Evolutionary conservation across 2,888 invertebrate species (phyloP).

Genomic region (Craniophora ligustri): DNA sequence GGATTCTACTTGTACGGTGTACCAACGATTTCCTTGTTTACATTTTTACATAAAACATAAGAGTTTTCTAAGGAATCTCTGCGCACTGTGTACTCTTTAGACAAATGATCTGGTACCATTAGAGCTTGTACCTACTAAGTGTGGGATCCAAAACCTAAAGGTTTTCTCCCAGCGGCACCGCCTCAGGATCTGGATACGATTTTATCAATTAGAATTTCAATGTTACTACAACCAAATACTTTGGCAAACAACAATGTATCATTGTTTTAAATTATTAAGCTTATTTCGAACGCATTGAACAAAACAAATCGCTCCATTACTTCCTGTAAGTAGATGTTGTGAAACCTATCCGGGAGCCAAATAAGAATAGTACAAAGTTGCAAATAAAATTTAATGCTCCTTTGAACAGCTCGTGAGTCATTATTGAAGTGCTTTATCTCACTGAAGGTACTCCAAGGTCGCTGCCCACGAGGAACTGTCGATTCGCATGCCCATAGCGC

Average conservation of each 20-base stretch:
- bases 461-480: slow-evolving; percentile 49
- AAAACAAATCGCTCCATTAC: slow-evolving; percentile 46
- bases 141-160: too few species aligned
- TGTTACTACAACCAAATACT: neutral
- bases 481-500: slow-evolving; percentile 50
- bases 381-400: slow-evolving; percentile 46
- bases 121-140: too few species aligned
- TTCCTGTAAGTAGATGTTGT: slow-evolving; percentile 53
- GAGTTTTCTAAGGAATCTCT: too few species aligned
- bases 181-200: too few species aligned
- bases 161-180: too few species aligned
- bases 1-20: too few species aligned
- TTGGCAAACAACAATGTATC: slow-evolving; percentile 36
- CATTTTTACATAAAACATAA: too few species aligned
- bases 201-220: neutral
- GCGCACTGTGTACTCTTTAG: too few species aligned
- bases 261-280: slow-evolving; percentile 51
- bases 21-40: slow-evolving; percentile 2
- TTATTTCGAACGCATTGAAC: slow-evolving; percentile 46
- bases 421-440: slow-evolving; percentile 28
- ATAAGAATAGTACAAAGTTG: slow-evolving; percentile 51
- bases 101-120: too few species aligned
- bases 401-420: slow-evolving; percentile 41
- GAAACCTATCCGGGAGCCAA: slow-evolving; percentile 39
- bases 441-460: slow-evolving; percentile 58